Conservation (phyloP, 1,140 invertebrate species). For the Atta colombica region DNA sequence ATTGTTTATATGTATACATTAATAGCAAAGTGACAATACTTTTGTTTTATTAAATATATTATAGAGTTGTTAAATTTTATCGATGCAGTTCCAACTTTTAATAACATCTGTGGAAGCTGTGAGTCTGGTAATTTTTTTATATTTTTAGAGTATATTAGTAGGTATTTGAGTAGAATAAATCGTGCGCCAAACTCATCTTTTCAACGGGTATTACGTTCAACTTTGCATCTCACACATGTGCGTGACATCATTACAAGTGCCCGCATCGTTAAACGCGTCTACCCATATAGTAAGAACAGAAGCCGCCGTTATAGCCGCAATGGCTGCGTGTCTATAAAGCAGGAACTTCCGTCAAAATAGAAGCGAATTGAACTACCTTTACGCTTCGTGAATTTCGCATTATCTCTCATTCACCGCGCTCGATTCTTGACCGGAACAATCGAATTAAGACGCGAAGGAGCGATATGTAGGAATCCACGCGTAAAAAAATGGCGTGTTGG, state of each 20-base stretch:
- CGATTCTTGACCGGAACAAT: slow-evolving; percentile 71
- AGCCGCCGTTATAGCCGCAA: slow-evolving; percentile 65
- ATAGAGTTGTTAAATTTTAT: not conserved
- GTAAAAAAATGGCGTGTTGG: slow-evolving; percentile 6
- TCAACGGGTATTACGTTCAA: not conserved
- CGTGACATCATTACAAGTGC: slow-evolving; percentile 33
- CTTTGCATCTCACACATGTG: slow-evolving; percentile 21
- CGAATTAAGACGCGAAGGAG: slow-evolving; percentile 65
- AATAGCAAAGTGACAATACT: not conserved
- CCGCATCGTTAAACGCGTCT: slow-evolving; percentile 36
- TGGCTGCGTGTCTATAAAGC: slow-evolving; percentile 72
- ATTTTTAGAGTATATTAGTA: not conserved
- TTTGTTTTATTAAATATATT: not conserved
- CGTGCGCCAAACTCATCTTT: not conserved
- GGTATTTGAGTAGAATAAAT: not conserved
- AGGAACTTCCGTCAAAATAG: slow-evolving; percentile 80
- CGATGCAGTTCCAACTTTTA: not conserved
- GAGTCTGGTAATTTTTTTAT: not conserved
- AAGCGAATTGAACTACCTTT: slow-evolving; percentile 75
- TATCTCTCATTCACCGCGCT: slow-evolving; percentile 69
- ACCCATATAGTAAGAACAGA: slow-evolving; percentile 67
- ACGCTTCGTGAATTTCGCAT: slow-evolving; percentile 76
- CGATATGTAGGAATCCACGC: slow-evolving; percentile 22
- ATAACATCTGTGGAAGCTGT: not conserved
- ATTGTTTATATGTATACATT: too few species aligned